Conservation (phyloP, 2,888 invertebrate genomes). For the Rhagium mordax region DNA sequence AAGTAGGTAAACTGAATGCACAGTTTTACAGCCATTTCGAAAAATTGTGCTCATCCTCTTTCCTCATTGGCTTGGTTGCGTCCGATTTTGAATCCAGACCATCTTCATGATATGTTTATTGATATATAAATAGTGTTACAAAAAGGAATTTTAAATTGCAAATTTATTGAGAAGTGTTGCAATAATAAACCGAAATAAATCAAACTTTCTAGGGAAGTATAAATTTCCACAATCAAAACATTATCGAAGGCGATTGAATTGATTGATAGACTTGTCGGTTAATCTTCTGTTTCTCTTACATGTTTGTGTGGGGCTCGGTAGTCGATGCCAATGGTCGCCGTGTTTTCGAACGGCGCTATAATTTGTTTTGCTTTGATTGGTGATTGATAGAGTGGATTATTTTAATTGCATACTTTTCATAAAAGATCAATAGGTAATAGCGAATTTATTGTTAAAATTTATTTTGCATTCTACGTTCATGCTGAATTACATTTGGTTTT, state of each 20-base stretch:
- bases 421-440: neutral
- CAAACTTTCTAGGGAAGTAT: slow-evolving; percentile 22
- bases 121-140: neutral
- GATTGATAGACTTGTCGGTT: slow-evolving; percentile 60
- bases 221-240: slow-evolving; percentile 29
- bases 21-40: no score
- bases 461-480: neutral
- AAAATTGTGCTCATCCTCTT: no score
- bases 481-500: neutral
- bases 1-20: no score
- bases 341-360: slow-evolving; percentile 50
- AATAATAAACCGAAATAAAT: slow-evolving; percentile 29
- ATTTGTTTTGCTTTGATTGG: slow-evolving; percentile 55
- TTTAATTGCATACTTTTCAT: slow-evolving; percentile 4
- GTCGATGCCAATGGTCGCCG: slow-evolving; percentile 55
- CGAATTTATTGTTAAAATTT: neutral
- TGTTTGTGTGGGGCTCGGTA: slow-evolving; percentile 56
- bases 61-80: no score
- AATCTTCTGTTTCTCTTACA: slow-evolving; percentile 58
- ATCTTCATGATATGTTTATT: no score
- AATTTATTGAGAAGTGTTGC: slow-evolving; percentile 15
- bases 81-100: no score
- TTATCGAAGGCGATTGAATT: slow-evolving; percentile 55
- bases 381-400: slow-evolving; percentile 44
- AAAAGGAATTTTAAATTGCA: neutral